Base-by-base conservation (phyloP, 2,113 vertebrate species). In the Melanostigma gelatinosum region DNA sequence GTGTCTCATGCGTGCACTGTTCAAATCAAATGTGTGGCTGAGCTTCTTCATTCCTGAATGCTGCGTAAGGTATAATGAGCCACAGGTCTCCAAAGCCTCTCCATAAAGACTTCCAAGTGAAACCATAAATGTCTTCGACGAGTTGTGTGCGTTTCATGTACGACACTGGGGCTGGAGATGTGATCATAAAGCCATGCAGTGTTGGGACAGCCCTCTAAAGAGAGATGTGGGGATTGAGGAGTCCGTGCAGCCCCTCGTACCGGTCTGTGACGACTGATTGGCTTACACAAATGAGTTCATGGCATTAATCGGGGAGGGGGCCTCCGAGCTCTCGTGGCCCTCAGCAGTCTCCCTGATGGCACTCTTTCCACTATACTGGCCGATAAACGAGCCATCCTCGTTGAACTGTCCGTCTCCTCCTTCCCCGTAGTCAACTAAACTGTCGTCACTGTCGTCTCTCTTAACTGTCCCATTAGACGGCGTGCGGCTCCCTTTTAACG, bases 391-490 rank as follows among this genome's bases (percentile, higher is more conserved):
- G 89, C 98, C 98, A 78, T 99, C 98, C 93, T 99, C 98, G 93
- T 99, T 99, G 96, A 99, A 99, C 91, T 99, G 98, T 80, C 97
- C 97, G 44, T 99, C 98, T 88, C 97, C 98, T 69, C 97, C 97
- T 93, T 99, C 98, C 81, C 97, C 97, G 95, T 99, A 99, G 96
- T 99, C 97, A 94, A 99, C 98, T 94, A 99, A 96, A 95, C 98
- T 99, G 93, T 98, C 98, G 84, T 99, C 98, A 83, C 98, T 99
- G 88, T 97, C 96, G 87, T 97, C 97, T 81, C 98, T 96, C 96
- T 97, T 98, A 94, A 99, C 97, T 89, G 97, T 99, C 87, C 97
- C 97, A 87, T 97, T 97, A 90, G 98, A 99, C 71, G 97, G 97
- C 46, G 97, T 98, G 87, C 97, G 96, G 93, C 97, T 99, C 86